phyloP scores from a whole-genome alignment of 2,113 vertebrate species.

The Chrysochloris asiatica region DNA sequence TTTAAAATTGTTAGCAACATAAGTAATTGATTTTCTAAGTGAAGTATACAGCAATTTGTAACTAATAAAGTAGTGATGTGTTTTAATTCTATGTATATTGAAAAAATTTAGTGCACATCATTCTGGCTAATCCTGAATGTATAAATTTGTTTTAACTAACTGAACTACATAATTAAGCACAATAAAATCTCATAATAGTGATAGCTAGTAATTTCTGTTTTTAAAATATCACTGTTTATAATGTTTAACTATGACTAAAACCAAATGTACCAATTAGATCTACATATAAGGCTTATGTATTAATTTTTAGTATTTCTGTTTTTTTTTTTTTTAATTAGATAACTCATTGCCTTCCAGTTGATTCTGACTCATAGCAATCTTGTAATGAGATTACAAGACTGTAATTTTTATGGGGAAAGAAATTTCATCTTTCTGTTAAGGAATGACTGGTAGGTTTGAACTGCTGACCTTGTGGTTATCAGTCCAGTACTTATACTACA shows the following conservation, averaged over 20 bases:
- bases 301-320: background rate
- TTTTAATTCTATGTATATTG: slow-evolving; percentile 11
- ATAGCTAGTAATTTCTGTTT: slow-evolving; percentile 44
- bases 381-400: too few relatives aligned
- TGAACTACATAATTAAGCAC: slow-evolving; percentile 23
- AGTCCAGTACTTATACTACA: too few relatives aligned
- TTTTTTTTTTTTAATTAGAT: slow-evolving; percentile 20
- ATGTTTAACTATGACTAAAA: background rate
- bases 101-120: background rate
- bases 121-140: background rate
- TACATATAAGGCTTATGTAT: background rate
- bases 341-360: too few relatives aligned
- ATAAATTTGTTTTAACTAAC: slow-evolving; percentile 29
- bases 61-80: background rate
- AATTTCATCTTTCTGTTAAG: too few relatives aligned
- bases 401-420: too few relatives aligned
- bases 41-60: background rate
- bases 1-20: background rate
- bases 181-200: slow-evolving; percentile 8
- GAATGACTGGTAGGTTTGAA: too few relatives aligned
- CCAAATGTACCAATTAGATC: slow-evolving; percentile 1
- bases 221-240: background rate
- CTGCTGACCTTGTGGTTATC: too few relatives aligned
- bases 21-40: slow-evolving; percentile 19
- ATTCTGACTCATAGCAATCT: too few relatives aligned